Evolutionary conservation across 2,888 invertebrate species (phyloP), one percentile per base, ranked within the genome.

Genomic region (Acrobasis suavella): DNA sequence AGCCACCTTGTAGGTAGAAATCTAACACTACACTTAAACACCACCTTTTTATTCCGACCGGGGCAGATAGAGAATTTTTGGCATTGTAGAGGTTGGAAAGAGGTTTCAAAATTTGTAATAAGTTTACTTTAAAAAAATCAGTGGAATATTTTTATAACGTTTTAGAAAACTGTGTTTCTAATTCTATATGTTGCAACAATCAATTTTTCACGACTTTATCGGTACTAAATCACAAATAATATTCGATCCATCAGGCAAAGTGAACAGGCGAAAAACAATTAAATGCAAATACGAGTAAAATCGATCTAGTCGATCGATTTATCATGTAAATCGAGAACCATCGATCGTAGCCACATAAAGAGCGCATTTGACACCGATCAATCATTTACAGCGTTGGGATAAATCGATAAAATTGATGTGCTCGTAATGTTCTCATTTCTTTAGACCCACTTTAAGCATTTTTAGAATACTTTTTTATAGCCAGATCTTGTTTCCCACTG

Each of bases 341-440:
- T 69, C 67, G 66, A 69, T 69, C 59, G 55, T 51, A 9, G 8
- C 51, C 42, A 50, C 56, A 56, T 51, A 60, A 60, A 60, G 60
- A 51, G 60, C 51, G 60, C 51, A 22, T 60, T 63, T 71, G 73
- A 74, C 73, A 66, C 67, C 78, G 71, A 82, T 82, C 80, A 78
- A 82, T 82, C 82, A 81, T 70, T 56, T 56, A 58, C 63, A 69
- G 65, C 62, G 58, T 63, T 52, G 51, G 64, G 56, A 42, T 54
- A 61, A 60, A 52, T 42, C 52, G 46, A 54, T 46, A 61, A 66
- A 67, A 65, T 66, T 62, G 63, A 52, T 63, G 14, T 16, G 50
- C 12, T 60, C 42, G 12, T 17, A 10, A 16, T 22, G 39, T 42
- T 17, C 9, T 17, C 22, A n/a, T 17, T 56, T 14, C 17, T 1